A percentile compares a stretch with the other conserved stretches of the same genome.
These are phyloP conservation scores for Caenorhabditis sp. DNA, from an alignment of 2,888 invertebrate species.

Conservation along the genomic window DNA sequence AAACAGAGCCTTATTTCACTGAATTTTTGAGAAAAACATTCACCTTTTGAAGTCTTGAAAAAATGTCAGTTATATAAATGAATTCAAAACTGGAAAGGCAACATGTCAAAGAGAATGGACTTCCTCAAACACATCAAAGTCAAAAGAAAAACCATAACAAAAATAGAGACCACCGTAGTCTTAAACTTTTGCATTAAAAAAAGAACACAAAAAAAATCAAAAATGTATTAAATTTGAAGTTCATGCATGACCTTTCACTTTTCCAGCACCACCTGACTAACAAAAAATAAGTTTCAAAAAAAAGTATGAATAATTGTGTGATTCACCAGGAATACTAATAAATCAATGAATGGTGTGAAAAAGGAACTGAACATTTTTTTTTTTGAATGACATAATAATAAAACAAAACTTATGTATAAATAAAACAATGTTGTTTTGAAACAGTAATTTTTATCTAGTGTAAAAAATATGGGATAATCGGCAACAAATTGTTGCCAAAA, in stretches of 20 bases:
- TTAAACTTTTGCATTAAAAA: neutral
- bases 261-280: neutral
- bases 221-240: neutral
- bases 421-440: neutral
- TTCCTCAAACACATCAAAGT: neutral
- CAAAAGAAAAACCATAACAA: no score
- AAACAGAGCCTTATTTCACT: no score
- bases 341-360: neutral
- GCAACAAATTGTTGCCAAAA: neutral
- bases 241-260: slow-evolving; percentile 1
- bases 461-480: neutral
- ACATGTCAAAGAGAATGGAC: no score
- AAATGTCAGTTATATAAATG: no score
- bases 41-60: no score
- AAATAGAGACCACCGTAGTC: neutral
- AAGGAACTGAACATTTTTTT: neutral
- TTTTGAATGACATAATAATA: neutral
- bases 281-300: neutral
- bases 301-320: neutral
- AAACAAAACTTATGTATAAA: neutral
- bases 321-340: neutral
- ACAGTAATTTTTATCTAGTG: neutral
- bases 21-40: no score
- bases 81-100: no score
- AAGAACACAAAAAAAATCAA: neutral